Evolutionary conservation across 2,888 invertebrate species (phyloP).

Genomic region (Drosophila stalkeri): DNA sequence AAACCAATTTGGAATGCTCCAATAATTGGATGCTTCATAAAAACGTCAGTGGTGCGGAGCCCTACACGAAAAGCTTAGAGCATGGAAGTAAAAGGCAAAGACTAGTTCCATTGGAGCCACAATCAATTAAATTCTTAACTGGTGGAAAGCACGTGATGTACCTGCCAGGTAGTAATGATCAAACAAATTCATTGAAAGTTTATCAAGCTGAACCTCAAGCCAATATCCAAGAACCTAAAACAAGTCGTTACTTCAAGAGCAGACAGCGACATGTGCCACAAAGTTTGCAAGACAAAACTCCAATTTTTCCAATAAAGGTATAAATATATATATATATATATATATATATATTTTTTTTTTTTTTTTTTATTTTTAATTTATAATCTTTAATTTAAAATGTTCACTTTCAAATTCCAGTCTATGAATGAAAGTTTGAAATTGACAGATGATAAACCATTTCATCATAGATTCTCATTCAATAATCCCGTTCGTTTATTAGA

Average conservation of each 20-base stretch:
- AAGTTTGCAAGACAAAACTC: conserved; percentile 63
- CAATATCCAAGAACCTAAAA: conserved; percentile 23
- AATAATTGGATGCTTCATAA: conserved; percentile 92
- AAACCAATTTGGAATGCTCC: conserved; percentile 56
- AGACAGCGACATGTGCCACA: conserved; percentile 55
- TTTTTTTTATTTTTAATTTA: neutral
- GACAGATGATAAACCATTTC: conserved; percentile 73
- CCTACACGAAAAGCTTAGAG: conserved; percentile 67
- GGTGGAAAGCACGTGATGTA: conserved; percentile 92
- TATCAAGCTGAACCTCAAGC: conserved; percentile 17
- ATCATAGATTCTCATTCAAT: conserved; percentile 92
- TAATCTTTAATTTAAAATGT: neutral
- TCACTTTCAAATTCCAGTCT: conserved; percentile 10
- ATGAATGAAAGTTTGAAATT: conserved; percentile 28
- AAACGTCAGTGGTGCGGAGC: conserved; percentile 36
- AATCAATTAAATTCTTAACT: conserved; percentile 87
- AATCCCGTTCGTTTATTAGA: conserved; percentile 94
- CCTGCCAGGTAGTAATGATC: conserved; percentile 84
- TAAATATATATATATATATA: neutral
- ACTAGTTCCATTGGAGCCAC: conserved; percentile 71
- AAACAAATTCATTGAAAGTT: conserved; percentile 17
- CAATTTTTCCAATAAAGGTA: conserved; percentile 46
- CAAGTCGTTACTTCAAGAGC: conserved; percentile 53
- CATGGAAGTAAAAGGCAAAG: conserved; percentile 44
- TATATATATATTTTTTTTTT: no score